Conservation (phyloP, 2,888 invertebrate species). For the Rapana venosa region DNA sequence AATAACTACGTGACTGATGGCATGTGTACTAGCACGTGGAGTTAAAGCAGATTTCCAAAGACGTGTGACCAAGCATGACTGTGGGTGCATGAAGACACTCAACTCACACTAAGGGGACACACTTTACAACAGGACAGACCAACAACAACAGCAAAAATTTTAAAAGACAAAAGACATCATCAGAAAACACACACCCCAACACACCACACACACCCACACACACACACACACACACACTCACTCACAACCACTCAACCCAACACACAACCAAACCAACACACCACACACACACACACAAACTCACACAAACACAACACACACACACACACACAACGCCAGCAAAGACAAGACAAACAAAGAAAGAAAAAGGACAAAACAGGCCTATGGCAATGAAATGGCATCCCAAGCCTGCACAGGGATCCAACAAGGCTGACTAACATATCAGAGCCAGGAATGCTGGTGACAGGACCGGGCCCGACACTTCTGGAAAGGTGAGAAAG, state of each 20-base stretch:
- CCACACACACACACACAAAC: too few relatives aligned
- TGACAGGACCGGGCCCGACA: background rate
- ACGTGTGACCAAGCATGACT: too few relatives aligned
- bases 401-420: background rate
- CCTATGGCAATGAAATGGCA: background rate
- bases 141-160: too few relatives aligned
- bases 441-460: background rate
- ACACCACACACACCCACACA: too few relatives aligned
- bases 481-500: constrained; percentile 30
- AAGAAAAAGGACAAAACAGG: background rate
- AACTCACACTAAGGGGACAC: background rate
- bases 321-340: background rate
- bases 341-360: background rate
- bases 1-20: background rate
- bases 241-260: too few relatives aligned
- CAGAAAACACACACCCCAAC: too few relatives aligned
- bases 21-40: background rate
- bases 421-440: background rate
- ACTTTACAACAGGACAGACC: background rate
- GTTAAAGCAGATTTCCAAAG: too few relatives aligned
- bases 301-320: too few relatives aligned
- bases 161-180: too few relatives aligned
- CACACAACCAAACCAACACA: too few relatives aligned
- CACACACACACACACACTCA: too few relatives aligned
- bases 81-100: background rate